A percentile compares a stretch with the other conserved stretches of the same genome.
Evolutionary conservation across 2,113 vertebrate genomes (phyloP).

Genomic region (Carettochelys insculpta): DNA sequence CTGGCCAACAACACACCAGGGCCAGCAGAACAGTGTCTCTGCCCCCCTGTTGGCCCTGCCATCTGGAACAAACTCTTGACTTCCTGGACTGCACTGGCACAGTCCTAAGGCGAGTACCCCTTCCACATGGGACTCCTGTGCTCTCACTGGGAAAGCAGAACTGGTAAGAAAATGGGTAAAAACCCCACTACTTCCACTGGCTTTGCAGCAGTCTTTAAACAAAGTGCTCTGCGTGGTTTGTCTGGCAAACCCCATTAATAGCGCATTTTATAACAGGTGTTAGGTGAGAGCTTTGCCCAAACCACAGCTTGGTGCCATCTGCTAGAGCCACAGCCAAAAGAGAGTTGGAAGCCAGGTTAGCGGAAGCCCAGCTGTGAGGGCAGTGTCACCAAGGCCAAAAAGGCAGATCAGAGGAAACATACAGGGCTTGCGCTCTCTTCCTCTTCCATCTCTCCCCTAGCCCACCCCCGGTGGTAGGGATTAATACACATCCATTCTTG

Average conservation of each 20-base stretch:
- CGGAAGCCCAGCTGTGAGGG: background rate
- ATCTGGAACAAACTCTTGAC: background rate
- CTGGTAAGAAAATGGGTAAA: no score
- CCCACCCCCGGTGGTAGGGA: fast-evolving
- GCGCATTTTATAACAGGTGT: background rate
- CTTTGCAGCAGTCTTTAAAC: background rate
- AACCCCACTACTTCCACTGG: background rate
- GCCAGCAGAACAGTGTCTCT: no score
- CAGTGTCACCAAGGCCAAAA: fast-evolving
- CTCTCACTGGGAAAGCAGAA: no score
- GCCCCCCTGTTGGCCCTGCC: background rate
- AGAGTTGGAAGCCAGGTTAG: background rate
- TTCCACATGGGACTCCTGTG: background rate
- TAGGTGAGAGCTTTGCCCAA: fast-evolving
- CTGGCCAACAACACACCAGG: background rate
- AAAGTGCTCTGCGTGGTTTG: fast-evolving
- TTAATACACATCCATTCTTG: background rate
- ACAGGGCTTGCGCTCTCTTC: background rate
- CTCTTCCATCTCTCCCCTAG: background rate
- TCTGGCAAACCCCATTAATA: background rate
- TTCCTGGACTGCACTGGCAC: background rate
- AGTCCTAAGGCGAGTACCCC: background rate
- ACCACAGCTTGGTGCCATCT: fast-evolving
- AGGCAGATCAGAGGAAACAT: background rate
- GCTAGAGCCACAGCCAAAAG: background rate